These are phyloP conservation scores for Sialia sialis DNA, from an alignment of 2,113 vertebrate species.

Conservation along the genomic window DNA sequence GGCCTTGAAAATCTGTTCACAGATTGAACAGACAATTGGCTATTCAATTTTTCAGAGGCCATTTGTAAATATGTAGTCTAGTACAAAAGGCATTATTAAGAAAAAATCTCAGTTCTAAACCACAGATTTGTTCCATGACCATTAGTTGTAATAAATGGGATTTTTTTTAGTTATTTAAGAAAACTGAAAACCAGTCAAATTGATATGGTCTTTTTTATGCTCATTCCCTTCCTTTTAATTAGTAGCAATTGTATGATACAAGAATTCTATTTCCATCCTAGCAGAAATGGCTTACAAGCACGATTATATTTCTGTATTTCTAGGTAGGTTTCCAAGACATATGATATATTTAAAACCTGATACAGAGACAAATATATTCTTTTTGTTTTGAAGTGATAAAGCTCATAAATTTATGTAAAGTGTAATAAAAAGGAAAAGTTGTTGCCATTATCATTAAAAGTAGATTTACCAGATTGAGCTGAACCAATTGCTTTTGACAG, in stretches of 20 bases:
- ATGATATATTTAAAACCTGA: neutral
- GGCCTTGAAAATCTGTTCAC: neutral
- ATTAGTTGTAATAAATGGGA: neutral
- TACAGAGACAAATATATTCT: constrained; percentile 46
- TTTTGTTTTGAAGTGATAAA: constrained; percentile 54
- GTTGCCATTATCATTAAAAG: constrained; percentile 72
- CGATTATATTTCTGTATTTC: neutral
- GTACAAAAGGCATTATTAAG: neutral
- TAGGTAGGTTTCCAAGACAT: neutral
- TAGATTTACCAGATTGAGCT: constrained; percentile 65
- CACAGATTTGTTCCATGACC: neutral
- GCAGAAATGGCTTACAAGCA: neutral
- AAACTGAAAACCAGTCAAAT: neutral
- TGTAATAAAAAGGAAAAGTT: constrained; percentile 72
- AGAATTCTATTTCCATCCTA: neutral
- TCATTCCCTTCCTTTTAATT: neutral
- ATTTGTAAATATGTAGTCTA: neutral
- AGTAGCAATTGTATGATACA: neutral
- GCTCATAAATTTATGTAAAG: constrained; percentile 67
- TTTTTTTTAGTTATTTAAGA: neutral
- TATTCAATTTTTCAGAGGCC: neutral
- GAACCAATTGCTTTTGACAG: constrained; percentile 67
- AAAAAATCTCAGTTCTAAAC: neutral
- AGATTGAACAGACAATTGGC: neutral
- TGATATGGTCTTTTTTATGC: neutral